Percentiles rank a stretch among this genome's conserved stretches.
Evolutionary conservation across 2,888 invertebrate genomes (phyloP).

Genomic region (Aquatica leii): DNA sequence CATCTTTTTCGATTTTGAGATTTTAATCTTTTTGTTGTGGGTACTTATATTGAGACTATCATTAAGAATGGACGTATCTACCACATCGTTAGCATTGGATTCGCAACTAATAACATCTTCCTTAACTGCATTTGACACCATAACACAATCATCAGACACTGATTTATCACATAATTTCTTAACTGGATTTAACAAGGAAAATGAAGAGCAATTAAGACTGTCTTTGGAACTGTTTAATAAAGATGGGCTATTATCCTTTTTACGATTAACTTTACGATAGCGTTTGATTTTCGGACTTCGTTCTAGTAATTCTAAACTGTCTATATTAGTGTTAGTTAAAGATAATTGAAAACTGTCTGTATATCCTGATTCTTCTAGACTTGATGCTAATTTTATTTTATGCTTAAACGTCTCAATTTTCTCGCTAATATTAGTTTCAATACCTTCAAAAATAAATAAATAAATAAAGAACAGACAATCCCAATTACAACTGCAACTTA

Average conservation of each 20-base stretch:
- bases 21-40: too few species aligned
- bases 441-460: slow-evolving; percentile 12
- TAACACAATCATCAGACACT: too few species aligned
- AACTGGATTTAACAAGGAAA: too few species aligned
- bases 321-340: neutral
- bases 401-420: slow-evolving; percentile 11
- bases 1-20: too few species aligned
- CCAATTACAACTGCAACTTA: neutral
- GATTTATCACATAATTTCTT: too few species aligned
- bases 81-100: too few species aligned
- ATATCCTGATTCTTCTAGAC: neutral
- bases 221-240: neutral
- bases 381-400: neutral
- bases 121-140: too few species aligned
- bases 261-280: slow-evolving; percentile 5
- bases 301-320: too few species aligned
- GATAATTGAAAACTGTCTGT: neutral
- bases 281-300: slow-evolving; percentile 23
- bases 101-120: too few species aligned
- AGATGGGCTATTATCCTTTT: slow-evolving; percentile 4
- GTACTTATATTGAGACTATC: too few species aligned
- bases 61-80: too few species aligned
- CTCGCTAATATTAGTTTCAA: slow-evolving; percentile 1
- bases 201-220: too few species aligned
- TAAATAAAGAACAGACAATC: neutral